These are phyloP conservation scores for Otus scops DNA, from an alignment of 2,797 vertebrate genomes.

Conservation along the genomic window DNA sequence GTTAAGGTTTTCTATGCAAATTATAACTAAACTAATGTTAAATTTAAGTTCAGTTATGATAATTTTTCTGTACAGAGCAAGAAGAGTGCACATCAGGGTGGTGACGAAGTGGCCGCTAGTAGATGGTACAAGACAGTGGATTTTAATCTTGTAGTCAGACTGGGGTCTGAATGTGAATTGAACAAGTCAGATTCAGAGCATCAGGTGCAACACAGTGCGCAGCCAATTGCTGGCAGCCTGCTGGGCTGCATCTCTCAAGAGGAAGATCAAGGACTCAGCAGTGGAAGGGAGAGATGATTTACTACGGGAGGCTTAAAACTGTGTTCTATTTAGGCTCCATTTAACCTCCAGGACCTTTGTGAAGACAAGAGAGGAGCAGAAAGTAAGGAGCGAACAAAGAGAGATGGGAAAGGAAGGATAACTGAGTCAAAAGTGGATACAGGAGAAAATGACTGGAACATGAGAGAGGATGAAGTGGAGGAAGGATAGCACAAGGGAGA, in stretches of 20 bases:
- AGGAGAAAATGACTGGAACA: neutral
- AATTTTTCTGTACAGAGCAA: neutral
- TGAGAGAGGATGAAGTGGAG: neutral
- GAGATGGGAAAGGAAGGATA: neutral
- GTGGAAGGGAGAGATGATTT: neutral
- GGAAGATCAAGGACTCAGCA: neutral
- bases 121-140: neutral
- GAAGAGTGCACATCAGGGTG: neutral
- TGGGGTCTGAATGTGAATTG: neutral
- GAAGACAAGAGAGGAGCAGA: neutral
- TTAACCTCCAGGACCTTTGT: neutral
- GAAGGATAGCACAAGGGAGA: neutral
- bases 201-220: neutral
- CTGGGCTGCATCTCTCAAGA: neutral
- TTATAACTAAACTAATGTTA: neutral
- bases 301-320: neutral
- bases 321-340: neutral
- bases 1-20: neutral
- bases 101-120: neutral
- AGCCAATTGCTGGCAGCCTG: neutral
- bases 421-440: neutral
- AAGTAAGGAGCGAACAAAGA: neutral
- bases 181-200: neutral
- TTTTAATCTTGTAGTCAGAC: neutral
- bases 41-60: neutral